Percentiles rank a stretch among this genome's conserved stretches.
Evolutionary conservation across 2,888 invertebrate species (phyloP).

Genomic region (Temnothorax rugatulus): DNA sequence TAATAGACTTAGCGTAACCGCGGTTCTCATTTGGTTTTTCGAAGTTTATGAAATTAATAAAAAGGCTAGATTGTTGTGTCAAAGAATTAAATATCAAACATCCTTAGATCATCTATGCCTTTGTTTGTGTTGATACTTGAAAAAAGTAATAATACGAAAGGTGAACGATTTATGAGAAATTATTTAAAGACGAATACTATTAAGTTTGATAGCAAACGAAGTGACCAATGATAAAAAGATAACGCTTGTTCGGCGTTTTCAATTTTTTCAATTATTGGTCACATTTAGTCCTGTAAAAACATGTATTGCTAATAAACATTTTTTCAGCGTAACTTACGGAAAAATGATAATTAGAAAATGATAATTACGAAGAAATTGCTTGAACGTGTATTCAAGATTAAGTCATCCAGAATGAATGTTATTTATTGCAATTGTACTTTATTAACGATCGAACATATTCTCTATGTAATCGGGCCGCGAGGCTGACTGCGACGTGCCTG

Average conservation of each 20-base stretch:
- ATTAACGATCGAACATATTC: too few species aligned
- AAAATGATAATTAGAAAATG: neutral
- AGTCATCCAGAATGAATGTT: neutral
- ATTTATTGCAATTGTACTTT: conserved; percentile 18
- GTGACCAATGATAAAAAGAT: neutral
- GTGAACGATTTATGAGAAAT: neutral
- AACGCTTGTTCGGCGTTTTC: neutral
- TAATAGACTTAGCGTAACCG: neutral
- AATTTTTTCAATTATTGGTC: conserved; percentile 3
- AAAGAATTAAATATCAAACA: conserved; percentile 5
- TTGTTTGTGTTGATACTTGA: neutral
- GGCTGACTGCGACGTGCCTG: too few species aligned
- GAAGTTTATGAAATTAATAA: neutral
- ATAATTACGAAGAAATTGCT: conserved; percentile 1
- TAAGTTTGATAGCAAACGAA: neutral
- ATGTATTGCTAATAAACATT: neutral
- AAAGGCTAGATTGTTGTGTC: neutral
- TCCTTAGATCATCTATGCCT: neutral
- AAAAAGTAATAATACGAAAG: neutral
- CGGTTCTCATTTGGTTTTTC: neutral
- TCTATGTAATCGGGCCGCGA: too few species aligned
- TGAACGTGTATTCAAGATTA: neutral
- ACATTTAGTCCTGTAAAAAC: conserved; percentile 5
- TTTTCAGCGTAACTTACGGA: neutral
- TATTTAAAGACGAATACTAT: neutral